These are phyloP conservation scores for Oscheius myriophilus DNA, from an alignment of 2,888 invertebrate species.

Conservation along the genomic window DNA sequence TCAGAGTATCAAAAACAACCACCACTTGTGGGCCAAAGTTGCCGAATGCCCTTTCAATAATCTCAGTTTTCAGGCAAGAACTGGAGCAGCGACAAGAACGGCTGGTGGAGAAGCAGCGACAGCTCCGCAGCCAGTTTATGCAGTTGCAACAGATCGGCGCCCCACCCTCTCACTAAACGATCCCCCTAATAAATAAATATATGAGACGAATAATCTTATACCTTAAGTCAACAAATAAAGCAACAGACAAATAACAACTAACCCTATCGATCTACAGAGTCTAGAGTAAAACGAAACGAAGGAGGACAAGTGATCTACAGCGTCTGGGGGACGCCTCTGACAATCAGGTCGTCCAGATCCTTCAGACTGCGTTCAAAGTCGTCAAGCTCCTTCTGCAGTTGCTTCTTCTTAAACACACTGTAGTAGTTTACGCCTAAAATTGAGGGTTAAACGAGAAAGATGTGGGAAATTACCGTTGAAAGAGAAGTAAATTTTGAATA, in stretches of 20 bases:
- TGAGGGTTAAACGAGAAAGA: not conserved
- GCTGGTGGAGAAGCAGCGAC: slow-evolving; percentile 60
- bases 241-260: slow-evolving; percentile 14
- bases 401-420: slow-evolving; percentile 61
- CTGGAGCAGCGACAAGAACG: slow-evolving; percentile 56
- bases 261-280: slow-evolving; percentile 8
- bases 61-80: slow-evolving; percentile 42
- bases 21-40: too few species aligned
- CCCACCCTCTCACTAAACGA: not conserved
- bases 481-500: slow-evolving; percentile 64
- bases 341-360: slow-evolving; percentile 55
- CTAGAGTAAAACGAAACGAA: slow-evolving; percentile 4
- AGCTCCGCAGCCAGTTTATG: slow-evolving; percentile 56
- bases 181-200: not conserved
- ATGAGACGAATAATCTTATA: not conserved
- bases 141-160: slow-evolving; percentile 51
- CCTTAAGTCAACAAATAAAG: not conserved
- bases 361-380: slow-evolving; percentile 57
- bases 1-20: too few species aligned
- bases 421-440: slow-evolving; percentile 64
- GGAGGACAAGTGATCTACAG: slow-evolving; percentile 4
- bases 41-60: too few species aligned
- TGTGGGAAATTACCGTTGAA: slow-evolving; percentile 45
- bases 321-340: slow-evolving; percentile 40
- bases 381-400: slow-evolving; percentile 61